phyloP scores from a whole-genome alignment of 2,888 invertebrate genomes.

The Tetragonisca angustula region DNA sequence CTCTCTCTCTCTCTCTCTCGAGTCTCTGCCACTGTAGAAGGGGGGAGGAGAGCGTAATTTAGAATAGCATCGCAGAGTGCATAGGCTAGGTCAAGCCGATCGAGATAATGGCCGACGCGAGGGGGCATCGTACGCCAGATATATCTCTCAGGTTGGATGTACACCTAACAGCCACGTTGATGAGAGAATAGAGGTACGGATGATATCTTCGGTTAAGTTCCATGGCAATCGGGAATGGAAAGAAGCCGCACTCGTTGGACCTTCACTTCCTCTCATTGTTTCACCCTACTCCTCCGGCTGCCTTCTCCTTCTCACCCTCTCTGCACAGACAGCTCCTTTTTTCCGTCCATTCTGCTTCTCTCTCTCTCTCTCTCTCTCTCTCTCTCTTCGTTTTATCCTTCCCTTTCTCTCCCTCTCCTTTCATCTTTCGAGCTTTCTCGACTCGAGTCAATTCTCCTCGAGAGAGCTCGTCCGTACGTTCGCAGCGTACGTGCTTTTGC shows the following conservation, averaged over 20 bases:
- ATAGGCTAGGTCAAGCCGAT: conserved; percentile 64
- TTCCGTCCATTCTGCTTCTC: background rate
- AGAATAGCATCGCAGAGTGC: conserved; percentile 63
- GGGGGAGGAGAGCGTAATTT: conserved; percentile 56
- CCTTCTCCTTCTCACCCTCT: conserved; percentile 29
- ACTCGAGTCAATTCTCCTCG: background rate
- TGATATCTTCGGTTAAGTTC: conserved; percentile 70
- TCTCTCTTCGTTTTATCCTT: background rate
- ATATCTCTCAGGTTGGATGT: conserved; percentile 60
- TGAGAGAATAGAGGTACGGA: conserved; percentile 73
- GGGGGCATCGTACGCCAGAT: conserved; percentile 61
- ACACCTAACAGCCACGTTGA: conserved; percentile 73
- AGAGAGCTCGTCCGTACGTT: conserved; percentile 57
- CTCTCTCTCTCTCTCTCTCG: too few relatives aligned
- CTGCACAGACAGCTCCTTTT: conserved; percentile 1
- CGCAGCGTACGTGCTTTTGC: conserved; percentile 31
- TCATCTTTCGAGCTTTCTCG: conserved; percentile 14
- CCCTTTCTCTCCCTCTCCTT: background rate
- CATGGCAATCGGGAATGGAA: conserved; percentile 76
- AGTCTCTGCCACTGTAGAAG: background rate
- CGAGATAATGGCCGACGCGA: conserved; percentile 63
- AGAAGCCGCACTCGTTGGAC: conserved; percentile 81
- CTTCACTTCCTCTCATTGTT: conserved; percentile 84
- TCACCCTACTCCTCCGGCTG: conserved; percentile 59
- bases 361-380: background rate